Conservation (phyloP, 2,113 vertebrate species). For the Lonchura striata region DNA sequence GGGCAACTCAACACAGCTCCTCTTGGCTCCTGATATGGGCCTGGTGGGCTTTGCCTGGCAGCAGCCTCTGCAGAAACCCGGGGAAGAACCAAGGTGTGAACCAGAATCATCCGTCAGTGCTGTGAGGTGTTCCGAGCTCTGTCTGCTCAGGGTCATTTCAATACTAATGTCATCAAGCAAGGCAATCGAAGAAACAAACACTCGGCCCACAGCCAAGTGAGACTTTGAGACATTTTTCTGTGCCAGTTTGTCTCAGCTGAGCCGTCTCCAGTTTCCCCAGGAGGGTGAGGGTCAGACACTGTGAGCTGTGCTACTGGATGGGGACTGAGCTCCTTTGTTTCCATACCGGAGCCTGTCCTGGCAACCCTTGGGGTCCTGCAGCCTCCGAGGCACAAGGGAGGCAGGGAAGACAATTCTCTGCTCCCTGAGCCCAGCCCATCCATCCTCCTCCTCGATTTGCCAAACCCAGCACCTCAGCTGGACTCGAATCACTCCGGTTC, state of each 20-base stretch:
- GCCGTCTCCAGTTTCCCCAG: background rate
- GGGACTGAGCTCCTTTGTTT: background rate
- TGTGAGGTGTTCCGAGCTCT: slow-evolving; percentile 5
- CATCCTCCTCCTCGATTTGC: background rate
- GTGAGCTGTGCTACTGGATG: fast-evolving
- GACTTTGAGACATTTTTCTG: background rate
- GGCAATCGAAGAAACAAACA: slow-evolving; percentile 40
- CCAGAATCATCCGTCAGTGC: background rate
- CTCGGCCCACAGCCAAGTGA: background rate
- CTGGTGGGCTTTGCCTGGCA: background rate
- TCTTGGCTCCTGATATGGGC: fast-evolving
- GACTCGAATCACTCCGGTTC: fast-evolving
- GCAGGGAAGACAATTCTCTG: background rate
- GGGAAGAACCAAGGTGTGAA: slow-evolving; percentile 32
- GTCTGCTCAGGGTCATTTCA: slow-evolving; percentile 24
- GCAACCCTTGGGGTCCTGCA: background rate
- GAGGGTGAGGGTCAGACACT: background rate
- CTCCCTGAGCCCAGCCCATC: fast-evolving
- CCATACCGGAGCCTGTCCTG: background rate
- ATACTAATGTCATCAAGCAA: background rate
- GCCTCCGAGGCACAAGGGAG: fast-evolving
- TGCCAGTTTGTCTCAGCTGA: background rate
- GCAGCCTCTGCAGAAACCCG: background rate
- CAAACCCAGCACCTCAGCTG: background rate
- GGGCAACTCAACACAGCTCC: background rate